Percentiles rank a stretch among this genome's conserved stretches.
Evolutionary conservation across 2,113 vertebrate genomes (phyloP).

Genomic region (Eubucco bourcierii): DNA sequence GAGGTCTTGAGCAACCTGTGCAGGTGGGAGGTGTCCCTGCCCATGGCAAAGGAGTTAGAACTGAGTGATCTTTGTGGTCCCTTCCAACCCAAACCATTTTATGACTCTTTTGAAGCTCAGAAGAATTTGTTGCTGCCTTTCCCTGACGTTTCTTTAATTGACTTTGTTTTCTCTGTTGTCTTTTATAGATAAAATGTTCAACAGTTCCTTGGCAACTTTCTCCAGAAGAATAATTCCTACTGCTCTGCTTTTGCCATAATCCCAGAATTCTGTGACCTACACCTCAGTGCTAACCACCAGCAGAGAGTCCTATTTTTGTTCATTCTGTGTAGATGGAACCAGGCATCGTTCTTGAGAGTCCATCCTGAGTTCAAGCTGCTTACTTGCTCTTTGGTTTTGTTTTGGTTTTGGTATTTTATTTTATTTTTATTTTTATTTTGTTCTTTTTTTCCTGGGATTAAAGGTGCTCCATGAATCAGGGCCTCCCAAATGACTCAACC

Average conservation of each 20-base stretch:
- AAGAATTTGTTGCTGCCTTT: not conserved
- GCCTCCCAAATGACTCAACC: conserved; percentile 82
- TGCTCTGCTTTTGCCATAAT: conserved; percentile 52
- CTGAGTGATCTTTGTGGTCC: too few relatives aligned
- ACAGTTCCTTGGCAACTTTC: conserved; percentile 32
- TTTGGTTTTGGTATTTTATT: too few relatives aligned
- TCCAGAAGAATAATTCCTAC: conserved; percentile 58
- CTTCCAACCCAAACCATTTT: too few relatives aligned
- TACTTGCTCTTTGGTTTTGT: not conserved
- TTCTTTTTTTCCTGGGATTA: not conserved
- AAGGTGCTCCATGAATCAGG: conserved; percentile 63
- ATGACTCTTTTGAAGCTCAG: too few relatives aligned
- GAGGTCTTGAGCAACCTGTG: too few relatives aligned
- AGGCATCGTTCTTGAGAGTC: conserved; percentile 20
- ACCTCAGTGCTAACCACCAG: conserved; percentile 48
- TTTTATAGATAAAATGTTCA: conserved; percentile 68
- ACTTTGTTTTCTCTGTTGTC: conserved; percentile 42
- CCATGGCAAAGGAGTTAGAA: too few relatives aligned
- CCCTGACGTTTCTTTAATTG: not conserved
- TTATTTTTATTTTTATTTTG: too few relatives aligned
- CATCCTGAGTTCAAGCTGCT: conserved; percentile 39
- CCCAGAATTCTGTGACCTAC: conserved; percentile 33
- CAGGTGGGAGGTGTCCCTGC: too few relatives aligned
- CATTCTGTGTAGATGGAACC: conserved; percentile 58
- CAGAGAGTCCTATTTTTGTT: conserved; percentile 16